phyloP scores from a whole-genome alignment of 2,113 vertebrate genomes.

The Bos javanicus region DNA sequence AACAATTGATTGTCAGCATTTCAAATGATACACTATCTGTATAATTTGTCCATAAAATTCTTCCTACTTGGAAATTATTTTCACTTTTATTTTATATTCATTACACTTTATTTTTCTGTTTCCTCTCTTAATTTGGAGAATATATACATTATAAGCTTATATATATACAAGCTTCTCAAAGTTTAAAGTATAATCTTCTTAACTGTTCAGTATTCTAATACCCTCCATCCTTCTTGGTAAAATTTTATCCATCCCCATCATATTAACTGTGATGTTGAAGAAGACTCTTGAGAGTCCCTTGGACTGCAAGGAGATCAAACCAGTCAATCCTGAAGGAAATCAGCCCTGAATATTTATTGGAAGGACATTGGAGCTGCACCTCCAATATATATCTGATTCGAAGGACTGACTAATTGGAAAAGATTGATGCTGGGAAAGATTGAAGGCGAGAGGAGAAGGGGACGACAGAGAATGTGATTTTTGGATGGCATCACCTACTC shows the following conservation, averaged over 20 bases:
- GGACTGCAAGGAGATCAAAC: not conserved
- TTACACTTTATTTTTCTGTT: not conserved
- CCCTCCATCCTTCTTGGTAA: not conserved
- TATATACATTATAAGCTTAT: not conserved
- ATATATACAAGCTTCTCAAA: not conserved
- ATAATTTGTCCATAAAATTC: not conserved
- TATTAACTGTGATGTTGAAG: not conserved
- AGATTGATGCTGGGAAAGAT: not conserved
- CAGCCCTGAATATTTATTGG: not conserved
- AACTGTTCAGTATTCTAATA: not conserved
- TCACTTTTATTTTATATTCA: not conserved
- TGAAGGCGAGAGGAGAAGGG: not conserved
- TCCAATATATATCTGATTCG: not conserved
- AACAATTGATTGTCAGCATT: not conserved
- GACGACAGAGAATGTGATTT: not conserved
- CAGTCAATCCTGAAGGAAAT: not conserved
- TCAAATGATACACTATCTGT: not conserved
- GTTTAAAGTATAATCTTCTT: not conserved
- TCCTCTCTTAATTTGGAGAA: not conserved
- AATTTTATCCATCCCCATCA: not conserved
- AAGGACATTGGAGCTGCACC: not conserved
- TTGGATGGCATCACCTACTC: not conserved
- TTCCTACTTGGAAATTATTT: not conserved
- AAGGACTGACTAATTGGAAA: not conserved
- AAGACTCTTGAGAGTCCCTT: not conserved